A percentile compares a stretch with the other conserved stretches of the same genome.
phyloP scores from a whole-genome alignment of 2,888 invertebrate species.

The Hypomecis atomaria region DNA sequence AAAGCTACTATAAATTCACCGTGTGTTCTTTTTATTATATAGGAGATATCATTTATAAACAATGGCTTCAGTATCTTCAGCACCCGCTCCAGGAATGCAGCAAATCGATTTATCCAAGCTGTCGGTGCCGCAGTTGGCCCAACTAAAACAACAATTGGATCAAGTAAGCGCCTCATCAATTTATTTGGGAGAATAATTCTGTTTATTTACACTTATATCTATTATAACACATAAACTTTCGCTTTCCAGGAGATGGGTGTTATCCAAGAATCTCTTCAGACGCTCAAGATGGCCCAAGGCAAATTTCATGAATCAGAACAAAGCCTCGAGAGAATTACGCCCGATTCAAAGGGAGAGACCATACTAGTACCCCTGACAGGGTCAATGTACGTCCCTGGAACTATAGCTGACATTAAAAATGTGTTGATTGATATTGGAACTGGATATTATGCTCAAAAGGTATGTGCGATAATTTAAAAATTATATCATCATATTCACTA shows the following conservation, averaged over 20 bases:
- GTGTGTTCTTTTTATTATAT: not conserved
- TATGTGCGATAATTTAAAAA: conserved; percentile 57
- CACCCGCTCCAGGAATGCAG: conserved; percentile 87
- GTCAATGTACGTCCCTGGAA: conserved; percentile 98
- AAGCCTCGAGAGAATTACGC: conserved; percentile 91
- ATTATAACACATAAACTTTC: not conserved
- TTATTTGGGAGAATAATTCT: not conserved
- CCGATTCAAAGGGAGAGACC: conserved; percentile 91
- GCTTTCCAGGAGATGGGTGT: conserved; percentile 90
- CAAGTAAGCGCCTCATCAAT: conserved; percentile 81
- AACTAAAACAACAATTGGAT: conserved; percentile 94
- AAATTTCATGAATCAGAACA: conserved; percentile 96
- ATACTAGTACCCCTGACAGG: conserved; percentile 97
- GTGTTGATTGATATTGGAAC: conserved; percentile 98
- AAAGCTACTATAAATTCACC: not conserved
- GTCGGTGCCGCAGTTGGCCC: conserved; percentile 91
- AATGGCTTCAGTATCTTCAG: conserved; percentile 86
- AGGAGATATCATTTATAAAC: conserved; percentile 44
- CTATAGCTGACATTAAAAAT: conserved; percentile 91
- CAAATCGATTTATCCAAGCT: conserved; percentile 93
- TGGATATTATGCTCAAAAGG: conserved; percentile 98
- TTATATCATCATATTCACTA: not conserved
- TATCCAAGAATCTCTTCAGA: conserved; percentile 95
- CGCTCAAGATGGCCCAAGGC: conserved; percentile 94
- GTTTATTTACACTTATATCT: not conserved